These are phyloP conservation scores for Augochlora pura DNA, from an alignment of 1,140 invertebrate species.

Conservation along the genomic window DNA sequence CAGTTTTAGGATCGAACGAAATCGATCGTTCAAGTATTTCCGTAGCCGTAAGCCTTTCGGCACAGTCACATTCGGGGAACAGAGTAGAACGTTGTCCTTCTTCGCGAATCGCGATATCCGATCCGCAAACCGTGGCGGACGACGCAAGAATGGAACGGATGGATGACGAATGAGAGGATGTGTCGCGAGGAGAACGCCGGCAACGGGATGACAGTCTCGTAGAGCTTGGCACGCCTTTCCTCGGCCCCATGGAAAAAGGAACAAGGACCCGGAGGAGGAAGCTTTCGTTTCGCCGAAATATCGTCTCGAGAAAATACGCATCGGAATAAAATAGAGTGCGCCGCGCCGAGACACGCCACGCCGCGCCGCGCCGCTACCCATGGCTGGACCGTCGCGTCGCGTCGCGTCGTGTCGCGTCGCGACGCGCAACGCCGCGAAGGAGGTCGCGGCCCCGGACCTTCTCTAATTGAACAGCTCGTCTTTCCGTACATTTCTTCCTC, in stretches of 20 bases:
- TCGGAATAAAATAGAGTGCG: conserved; percentile 2
- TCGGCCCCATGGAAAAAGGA: conserved; percentile 18
- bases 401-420: background rate
- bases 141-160: background rate
- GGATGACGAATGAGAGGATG: background rate
- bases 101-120: too few species aligned
- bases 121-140: background rate
- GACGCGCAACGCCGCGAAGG: too few species aligned
- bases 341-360: background rate
- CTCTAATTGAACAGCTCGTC: background rate
- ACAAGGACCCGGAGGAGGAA: background rate
- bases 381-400: background rate
- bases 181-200: background rate
- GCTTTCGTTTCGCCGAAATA: background rate
- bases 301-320: background rate
- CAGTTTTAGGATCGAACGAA: conserved; percentile 2
- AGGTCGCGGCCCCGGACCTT: too few species aligned
- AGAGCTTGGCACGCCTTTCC: conserved; percentile 10
- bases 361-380: too few species aligned
- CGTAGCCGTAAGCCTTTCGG: too few species aligned
- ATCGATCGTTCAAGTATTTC: conserved; percentile 4
- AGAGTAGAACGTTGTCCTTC: too few species aligned
- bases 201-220: conserved; percentile 1
- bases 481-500: too few species aligned
- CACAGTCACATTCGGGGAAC: too few species aligned